phyloP scores from a whole-genome alignment of 2,888 invertebrate species.

The Barypeithes pellucidus region DNA sequence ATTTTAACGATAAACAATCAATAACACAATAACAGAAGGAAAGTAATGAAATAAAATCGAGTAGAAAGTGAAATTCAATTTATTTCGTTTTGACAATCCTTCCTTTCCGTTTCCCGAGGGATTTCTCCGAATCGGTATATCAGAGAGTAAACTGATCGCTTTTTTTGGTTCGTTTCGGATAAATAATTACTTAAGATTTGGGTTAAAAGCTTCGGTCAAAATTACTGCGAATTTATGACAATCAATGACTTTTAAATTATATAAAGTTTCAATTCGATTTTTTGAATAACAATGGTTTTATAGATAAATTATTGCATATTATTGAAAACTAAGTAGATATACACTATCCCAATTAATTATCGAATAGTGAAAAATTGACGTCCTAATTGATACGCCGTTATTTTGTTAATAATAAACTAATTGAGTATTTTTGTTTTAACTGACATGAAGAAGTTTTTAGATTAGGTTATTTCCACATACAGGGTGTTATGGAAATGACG shows the following conservation, averaged over 20 bases:
- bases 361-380: too few relatives aligned
- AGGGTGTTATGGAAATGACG: too few relatives aligned
- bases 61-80: slow-evolving; percentile 9
- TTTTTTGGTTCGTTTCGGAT: background rate
- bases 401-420: too few relatives aligned
- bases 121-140: slow-evolving; percentile 4
- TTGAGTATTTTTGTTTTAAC: too few relatives aligned
- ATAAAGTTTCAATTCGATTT: background rate
- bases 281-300: too few relatives aligned
- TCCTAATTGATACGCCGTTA: too few relatives aligned
- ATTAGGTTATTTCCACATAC: too few relatives aligned
- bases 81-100: slow-evolving; percentile 18
- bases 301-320: too few relatives aligned
- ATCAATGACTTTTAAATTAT: background rate
- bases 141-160: slow-evolving; percentile 17
- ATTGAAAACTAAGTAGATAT: too few relatives aligned
- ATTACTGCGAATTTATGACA: background rate
- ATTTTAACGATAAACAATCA: background rate
- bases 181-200: slow-evolving; percentile 13
- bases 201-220: background rate
- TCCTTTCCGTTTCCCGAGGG: slow-evolving; percentile 4
- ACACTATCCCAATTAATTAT: too few relatives aligned
- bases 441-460: too few relatives aligned
- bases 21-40: slow-evolving; percentile 5
- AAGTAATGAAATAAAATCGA: slow-evolving; percentile 12